phyloP scores from a whole-genome alignment of 1,140 invertebrate species.

The Tetragonula clypearis region DNA sequence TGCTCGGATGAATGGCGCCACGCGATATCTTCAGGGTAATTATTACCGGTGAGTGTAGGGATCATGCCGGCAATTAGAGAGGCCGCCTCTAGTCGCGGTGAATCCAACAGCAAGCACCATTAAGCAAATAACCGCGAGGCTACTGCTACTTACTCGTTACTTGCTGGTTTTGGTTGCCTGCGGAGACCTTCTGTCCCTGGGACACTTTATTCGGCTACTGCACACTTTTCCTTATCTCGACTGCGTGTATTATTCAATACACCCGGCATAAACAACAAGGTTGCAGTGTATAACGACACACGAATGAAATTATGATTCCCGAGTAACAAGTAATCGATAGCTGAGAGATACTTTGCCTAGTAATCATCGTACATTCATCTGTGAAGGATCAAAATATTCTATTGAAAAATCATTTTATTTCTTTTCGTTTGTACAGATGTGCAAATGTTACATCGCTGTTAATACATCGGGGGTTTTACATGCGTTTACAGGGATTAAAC shows the following conservation, averaged over 20 bases:
- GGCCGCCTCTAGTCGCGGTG: slow-evolving; percentile 61
- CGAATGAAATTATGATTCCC: no score
- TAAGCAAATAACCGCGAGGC: slow-evolving; percentile 72
- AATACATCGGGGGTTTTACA: no score
- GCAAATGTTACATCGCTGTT: no score
- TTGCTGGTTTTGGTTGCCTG: slow-evolving; percentile 43
- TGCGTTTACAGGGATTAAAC: no score
- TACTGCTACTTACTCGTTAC: slow-evolving; percentile 54
- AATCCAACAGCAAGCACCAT: slow-evolving; percentile 70
- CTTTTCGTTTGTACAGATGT: no score
- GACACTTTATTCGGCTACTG: neutral
- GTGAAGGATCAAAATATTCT: no score
- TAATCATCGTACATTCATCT: no score
- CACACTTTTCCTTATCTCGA: neutral
- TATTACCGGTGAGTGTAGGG: slow-evolving; percentile 61
- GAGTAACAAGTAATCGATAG: no score
- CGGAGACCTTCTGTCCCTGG: neutral
- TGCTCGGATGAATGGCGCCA: slow-evolving; percentile 30
- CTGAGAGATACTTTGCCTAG: no score
- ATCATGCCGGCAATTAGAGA: slow-evolving; percentile 73
- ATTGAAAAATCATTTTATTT: no score
- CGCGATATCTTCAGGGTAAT: slow-evolving; percentile 49
- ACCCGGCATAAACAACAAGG: no score
- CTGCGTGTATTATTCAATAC: neutral
- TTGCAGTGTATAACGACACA: no score